A percentile compares a stretch with the other conserved stretches of the same genome.
These are phyloP conservation scores for Cataglyphis albicans DNA, from an alignment of 2,888 invertebrate species.

Conservation along the genomic window DNA sequence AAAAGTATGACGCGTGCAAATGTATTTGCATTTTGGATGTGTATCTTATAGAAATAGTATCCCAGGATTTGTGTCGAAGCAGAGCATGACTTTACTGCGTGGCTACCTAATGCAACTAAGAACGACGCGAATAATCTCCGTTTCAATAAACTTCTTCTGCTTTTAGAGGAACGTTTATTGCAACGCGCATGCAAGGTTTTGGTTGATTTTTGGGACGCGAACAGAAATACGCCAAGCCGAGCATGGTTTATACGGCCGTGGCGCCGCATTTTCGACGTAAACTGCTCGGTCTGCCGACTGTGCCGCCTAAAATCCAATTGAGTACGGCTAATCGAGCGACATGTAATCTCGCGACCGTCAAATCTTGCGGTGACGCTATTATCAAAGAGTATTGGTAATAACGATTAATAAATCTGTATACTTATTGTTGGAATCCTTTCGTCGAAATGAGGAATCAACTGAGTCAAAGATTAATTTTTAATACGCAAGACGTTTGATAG, in stretches of 20 bases:
- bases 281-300: background rate
- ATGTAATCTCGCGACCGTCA: background rate
- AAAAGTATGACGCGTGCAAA: slow-evolving; percentile 38
- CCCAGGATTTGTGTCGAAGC: slow-evolving; percentile 18
- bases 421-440: background rate
- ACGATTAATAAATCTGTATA: background rate
- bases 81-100: slow-evolving; percentile 29
- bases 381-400: background rate
- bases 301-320: slow-evolving; percentile 26
- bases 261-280: slow-evolving; percentile 28
- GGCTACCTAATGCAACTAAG: slow-evolving; percentile 1
- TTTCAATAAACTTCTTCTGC: slow-evolving; percentile 49
- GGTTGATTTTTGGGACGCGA: slow-evolving; percentile 33
- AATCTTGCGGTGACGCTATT: background rate
- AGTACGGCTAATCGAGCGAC: slow-evolving; percentile 5
- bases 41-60: slow-evolving; percentile 49
- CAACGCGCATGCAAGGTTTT: background rate
- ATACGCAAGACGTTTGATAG: background rate
- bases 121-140: slow-evolving; percentile 24
- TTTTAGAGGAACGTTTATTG: slow-evolving; percentile 17
- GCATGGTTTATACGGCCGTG: slow-evolving; percentile 13
- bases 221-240: slow-evolving; percentile 31
- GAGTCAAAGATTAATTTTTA: background rate
- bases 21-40: slow-evolving; percentile 39
- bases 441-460: background rate